These are phyloP conservation scores for Lasioglossum pauxillum DNA, from an alignment of 2,888 invertebrate genomes.

Conservation along the genomic window DNA sequence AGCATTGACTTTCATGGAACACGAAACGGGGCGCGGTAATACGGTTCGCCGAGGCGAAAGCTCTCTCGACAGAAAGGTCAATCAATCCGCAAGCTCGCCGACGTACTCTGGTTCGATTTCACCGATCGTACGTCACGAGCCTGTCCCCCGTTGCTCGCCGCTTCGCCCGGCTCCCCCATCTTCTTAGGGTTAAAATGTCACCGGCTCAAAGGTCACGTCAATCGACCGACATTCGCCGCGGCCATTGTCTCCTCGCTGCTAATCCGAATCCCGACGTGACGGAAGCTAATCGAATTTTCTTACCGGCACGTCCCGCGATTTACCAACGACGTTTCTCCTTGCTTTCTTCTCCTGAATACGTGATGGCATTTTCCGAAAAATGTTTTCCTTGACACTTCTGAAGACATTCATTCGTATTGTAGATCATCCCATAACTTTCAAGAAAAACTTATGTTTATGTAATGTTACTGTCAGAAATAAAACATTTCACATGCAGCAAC, in stretches of 20 bases:
- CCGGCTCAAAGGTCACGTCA: conserved; percentile 66
- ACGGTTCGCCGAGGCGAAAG: background rate
- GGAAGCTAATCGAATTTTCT: conserved; percentile 28
- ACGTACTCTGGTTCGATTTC: conserved; percentile 55
- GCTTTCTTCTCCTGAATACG: background rate
- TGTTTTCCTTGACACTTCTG: background rate
- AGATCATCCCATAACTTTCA: background rate
- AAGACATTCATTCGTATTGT: background rate
- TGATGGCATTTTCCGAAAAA: background rate
- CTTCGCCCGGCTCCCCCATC: conserved; percentile 29
- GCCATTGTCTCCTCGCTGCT: conserved; percentile 58
- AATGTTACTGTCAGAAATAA: background rate
- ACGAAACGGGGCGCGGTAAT: conserved; percentile 8
- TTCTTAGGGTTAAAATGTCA: conserved; percentile 69
- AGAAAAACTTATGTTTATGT: background rate
- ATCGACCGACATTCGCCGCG: conserved; percentile 61
- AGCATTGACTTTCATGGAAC: conserved; percentile 38
- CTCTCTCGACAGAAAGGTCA: conserved; percentile 22
- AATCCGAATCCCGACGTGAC: conserved; percentile 49
- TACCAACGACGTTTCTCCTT: background rate
- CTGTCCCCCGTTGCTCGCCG: conserved; percentile 11
- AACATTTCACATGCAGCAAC: background rate
- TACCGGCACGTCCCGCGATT: background rate
- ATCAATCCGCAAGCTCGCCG: conserved; percentile 41
- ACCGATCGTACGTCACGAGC: conserved; percentile 47